Evolutionary conservation across 2,113 vertebrate species (phyloP), one percentile per base, ranked within the genome.

Genomic region (Vombatus ursinus): DNA sequence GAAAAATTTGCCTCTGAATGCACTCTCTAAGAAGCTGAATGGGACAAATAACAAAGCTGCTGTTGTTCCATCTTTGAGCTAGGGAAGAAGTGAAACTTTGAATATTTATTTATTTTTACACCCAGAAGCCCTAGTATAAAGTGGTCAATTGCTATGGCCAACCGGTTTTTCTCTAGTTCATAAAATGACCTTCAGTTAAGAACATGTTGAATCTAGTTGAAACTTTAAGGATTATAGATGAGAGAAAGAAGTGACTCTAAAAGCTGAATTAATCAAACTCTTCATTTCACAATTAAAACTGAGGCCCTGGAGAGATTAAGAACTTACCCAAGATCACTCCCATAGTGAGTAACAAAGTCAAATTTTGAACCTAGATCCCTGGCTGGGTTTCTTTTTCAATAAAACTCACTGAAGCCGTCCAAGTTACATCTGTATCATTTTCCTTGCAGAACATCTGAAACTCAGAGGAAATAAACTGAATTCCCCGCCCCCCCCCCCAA

Each of bases 1-100:
- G 24, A 37, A 91, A 92, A 95, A 50, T 2, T 94, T 54, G 52
- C 26, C 54, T 91, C 48, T 95, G 54, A 95, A 95, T 94, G 48
- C 10, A 93, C 8, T 91, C 50, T 49, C 54, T 50, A 92, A 90
- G 37, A 94, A 47, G 16, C 28, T 95, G n/a, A 95, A 90, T 90
- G 90, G 48, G 90, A 90, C 90, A 50, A 90, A 95, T 47, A 95
- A 93, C 24, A 95, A 97, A 94, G 28, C 61, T 94, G 4, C n/a
- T 96, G 44, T 61, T 94, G 96, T 68, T 91, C 37, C 44, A 92
- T 96, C 94, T 49, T 90, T 37, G n/a, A 12, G 93, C 50, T 91
- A 48, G 91, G 52, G 16, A 95, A 49, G 28, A 91, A 7, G 1
- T 19, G 28, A 61, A n/a, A 2, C 0, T 26, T 53, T 50, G 48